Evolutionary conservation across 37 sponge, comb jelly and placozoan genomes (phyloP).

Genomic region (Axinella damicornis): DNA sequence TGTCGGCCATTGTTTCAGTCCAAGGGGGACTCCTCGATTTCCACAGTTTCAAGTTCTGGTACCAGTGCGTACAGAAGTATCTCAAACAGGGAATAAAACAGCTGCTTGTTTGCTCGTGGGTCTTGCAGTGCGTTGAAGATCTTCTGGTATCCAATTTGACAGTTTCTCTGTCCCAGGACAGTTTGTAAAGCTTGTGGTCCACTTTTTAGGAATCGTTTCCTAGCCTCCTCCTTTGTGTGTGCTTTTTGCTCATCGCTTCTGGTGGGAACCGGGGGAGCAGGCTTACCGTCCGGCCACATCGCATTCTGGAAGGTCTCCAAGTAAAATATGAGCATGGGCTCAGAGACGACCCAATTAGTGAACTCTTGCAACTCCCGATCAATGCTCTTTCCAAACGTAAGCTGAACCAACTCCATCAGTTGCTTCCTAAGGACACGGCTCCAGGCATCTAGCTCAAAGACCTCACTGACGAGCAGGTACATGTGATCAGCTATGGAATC

Average conservation of each 20-base stretch:
- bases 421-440: slow-evolving; percentile 72
- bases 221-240: slow-evolving; percentile 72
- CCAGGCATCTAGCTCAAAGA: slow-evolving; percentile 89
- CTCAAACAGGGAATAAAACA: slow-evolving; percentile 78
- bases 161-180: slow-evolving; percentile 74
- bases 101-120: slow-evolving; percentile 72
- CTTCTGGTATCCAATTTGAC: slow-evolving; percentile 76
- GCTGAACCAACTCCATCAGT: slow-evolving; percentile 83
- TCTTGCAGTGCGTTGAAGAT: slow-evolving; percentile 77
- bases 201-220: slow-evolving; percentile 70
- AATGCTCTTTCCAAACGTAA: slow-evolving; percentile 85
- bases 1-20: not conserved
- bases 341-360: slow-evolving; percentile 82
- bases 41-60: slow-evolving; percentile 75
- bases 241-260: slow-evolving; percentile 82
- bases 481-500: slow-evolving; percentile 80
- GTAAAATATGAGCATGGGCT: slow-evolving; percentile 88
- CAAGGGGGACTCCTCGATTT: slow-evolving; percentile 9
- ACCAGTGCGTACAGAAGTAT: slow-evolving; percentile 66
- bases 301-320: slow-evolving; percentile 71
- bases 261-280: slow-evolving; percentile 18
- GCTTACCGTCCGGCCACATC: slow-evolving; percentile 75
- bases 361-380: slow-evolving; percentile 82
- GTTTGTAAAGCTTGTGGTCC: slow-evolving; percentile 72
- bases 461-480: slow-evolving; percentile 77